A percentile compares a stretch with the other conserved stretches of the same genome.
Evolutionary conservation across 2,113 vertebrate species (phyloP).

Genomic region (Chitala chitala): DNA sequence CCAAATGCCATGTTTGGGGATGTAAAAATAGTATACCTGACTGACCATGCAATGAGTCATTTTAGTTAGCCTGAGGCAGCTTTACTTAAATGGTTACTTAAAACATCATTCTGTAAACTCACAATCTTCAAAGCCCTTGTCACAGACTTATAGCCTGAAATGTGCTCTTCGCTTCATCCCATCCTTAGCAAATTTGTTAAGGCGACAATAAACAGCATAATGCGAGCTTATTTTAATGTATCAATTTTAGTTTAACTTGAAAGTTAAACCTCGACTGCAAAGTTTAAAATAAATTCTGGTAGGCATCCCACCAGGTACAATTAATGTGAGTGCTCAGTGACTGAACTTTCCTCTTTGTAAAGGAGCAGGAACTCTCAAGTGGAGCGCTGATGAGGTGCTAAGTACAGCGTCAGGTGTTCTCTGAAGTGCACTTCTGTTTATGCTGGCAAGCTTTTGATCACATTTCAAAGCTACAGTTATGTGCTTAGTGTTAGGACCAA

Average conservation of each 20-base stretch:
- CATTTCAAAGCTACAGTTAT: not conserved
- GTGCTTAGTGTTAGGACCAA: not conserved
- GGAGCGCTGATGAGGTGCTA: not conserved
- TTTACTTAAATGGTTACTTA: no score
- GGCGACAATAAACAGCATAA: not conserved
- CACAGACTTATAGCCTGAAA: not conserved
- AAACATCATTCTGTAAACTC: no score
- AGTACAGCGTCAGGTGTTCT: no score
- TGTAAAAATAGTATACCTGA: no score
- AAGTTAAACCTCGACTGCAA: conserved; percentile 7
- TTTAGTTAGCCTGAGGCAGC: no score
- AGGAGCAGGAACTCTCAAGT: not conserved
- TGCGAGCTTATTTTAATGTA: not conserved
- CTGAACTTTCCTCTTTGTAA: conserved; percentile 39
- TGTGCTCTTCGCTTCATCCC: not conserved
- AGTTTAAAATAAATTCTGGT: conserved; percentile 19
- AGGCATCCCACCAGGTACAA: conserved; percentile 45
- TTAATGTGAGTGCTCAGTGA: conserved; percentile 56
- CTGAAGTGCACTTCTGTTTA: no score
- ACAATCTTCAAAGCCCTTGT: no score
- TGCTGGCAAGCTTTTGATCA: not conserved
- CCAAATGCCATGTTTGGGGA: no score
- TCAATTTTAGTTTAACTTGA: not conserved
- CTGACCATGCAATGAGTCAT: no score
- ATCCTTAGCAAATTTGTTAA: not conserved